phyloP scores from a whole-genome alignment of 1,140 invertebrate genomes.

The Lepidurus packardi region DNA sequence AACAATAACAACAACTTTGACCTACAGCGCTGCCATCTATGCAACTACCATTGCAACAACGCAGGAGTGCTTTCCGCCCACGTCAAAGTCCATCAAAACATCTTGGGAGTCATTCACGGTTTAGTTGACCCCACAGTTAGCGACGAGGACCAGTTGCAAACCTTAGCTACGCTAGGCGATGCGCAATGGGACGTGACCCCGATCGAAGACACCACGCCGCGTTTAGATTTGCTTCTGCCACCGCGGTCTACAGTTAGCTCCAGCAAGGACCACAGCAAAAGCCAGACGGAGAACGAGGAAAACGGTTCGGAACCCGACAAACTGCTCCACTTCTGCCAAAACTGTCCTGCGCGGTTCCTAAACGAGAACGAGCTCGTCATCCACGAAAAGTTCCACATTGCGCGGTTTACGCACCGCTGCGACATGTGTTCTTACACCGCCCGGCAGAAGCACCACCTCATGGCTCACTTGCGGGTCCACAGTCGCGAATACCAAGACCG shows the following conservation, averaged over 20 bases:
- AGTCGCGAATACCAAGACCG: conserved; percentile 70
- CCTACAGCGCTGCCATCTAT: conserved; percentile 61
- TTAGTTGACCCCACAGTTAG: conserved; percentile 56
- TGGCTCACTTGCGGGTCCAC: conserved; percentile 71
- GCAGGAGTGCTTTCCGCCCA: conserved; percentile 68
- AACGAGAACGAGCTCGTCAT: conserved; percentile 60
- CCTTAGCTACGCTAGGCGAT: conserved; percentile 45
- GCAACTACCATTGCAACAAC: conserved; percentile 72
- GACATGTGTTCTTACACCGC: conserved; percentile 72
- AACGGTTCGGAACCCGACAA: conserved; percentile 39
- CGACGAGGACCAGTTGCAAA: conserved; percentile 62
- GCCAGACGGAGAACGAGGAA: conserved; percentile 37
- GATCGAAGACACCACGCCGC: conserved; percentile 25
- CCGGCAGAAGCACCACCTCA: conserved; percentile 57
- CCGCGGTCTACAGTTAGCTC: neutral
- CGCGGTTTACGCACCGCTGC: conserved; percentile 59
- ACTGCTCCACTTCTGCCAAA: conserved; percentile 51
- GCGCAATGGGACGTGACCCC: conserved; percentile 25
- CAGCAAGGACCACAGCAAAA: conserved; percentile 31
- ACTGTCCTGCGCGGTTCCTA: conserved; percentile 68
- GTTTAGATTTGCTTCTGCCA: conserved; percentile 27
- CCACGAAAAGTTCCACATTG: conserved; percentile 62
- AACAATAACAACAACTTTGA: conserved; percentile 37
- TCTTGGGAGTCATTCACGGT: conserved; percentile 61
- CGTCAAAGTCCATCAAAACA: conserved; percentile 66